Percentiles rank a stretch among this genome's conserved stretches.
phyloP scores from a whole-genome alignment of 1,140 invertebrate species.

The Drosophila burlai region DNA sequence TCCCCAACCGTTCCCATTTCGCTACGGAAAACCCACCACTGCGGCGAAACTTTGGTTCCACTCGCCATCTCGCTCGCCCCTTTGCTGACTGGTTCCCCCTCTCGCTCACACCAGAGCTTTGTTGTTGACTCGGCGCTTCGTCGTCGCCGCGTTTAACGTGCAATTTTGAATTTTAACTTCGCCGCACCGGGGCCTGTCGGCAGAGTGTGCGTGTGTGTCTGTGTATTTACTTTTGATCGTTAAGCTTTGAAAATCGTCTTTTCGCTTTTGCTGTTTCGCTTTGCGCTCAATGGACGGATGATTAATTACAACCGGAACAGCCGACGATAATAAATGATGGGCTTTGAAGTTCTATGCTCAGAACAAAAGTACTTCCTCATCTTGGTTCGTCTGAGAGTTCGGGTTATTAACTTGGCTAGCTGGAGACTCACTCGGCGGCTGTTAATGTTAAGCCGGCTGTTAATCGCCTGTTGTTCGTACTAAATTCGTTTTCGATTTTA shows the following conservation, averaged over 20 bases:
- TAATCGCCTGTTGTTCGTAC: constrained; percentile 10
- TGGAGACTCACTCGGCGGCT: constrained; percentile 37
- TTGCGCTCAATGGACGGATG: constrained; percentile 48
- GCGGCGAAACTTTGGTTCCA: constrained; percentile 45
- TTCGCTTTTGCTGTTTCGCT: constrained; percentile 31
- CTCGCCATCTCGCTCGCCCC: constrained; percentile 30
- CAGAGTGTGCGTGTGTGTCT: constrained; percentile 9
- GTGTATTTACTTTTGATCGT: constrained; percentile 66
- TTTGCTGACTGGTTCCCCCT: constrained; percentile 7
- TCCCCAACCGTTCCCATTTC: constrained; percentile 25
- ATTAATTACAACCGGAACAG: constrained; percentile 67
- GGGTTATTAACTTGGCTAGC: constrained; percentile 74
- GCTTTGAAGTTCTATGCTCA: constrained; percentile 3
- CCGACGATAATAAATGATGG: constrained; percentile 27
- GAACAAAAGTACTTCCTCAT: constrained; percentile 28
- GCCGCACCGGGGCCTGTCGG: constrained; percentile 12
- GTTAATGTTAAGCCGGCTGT: constrained; percentile 20
- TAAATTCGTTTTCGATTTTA: constrained; percentile 1
- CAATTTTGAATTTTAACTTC: constrained; percentile 67
- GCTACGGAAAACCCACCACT: constrained; percentile 19
- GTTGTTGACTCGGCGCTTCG: constrained; percentile 29
- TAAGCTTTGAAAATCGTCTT: constrained; percentile 59
- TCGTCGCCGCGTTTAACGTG: constrained; percentile 60
- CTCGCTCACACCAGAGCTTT: constrained; percentile 47
- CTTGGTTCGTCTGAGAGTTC: constrained; percentile 20